Evolutionary conservation across 2,113 vertebrate genomes (phyloP), one percentile per base, ranked within the genome.

Genomic region (Oryzias melastigma): DNA sequence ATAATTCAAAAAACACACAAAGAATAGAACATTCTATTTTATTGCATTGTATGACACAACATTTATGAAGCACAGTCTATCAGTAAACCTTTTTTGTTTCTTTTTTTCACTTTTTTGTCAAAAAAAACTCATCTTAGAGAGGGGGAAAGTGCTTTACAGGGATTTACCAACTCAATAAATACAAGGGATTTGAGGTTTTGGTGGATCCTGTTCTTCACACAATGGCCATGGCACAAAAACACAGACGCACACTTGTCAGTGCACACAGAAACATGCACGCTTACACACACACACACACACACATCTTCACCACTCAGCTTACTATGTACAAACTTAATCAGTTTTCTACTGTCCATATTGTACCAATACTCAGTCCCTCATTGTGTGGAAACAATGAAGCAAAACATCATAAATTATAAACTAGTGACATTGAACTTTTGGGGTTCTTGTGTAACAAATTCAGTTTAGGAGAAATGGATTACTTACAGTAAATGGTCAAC

Each of bases 121-220:
- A 95, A 97, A 94, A 93, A 94, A 78, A 80, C 96, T 92, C 88
- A 92, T 91, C 93, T 88, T 79, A 83, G 74, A 88, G 73, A 66
- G 71, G 88, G 90, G 88, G 87, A 97, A 98, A 99, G 96, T 98
- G 96, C 96, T 98, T 96, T 95, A 95, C 95, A 94, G 93, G 90
- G 88, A 90, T 91, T 92, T 88, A 91, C 90, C 89, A 89, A 94
- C 94, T 95, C 93, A 98, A 99, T 99, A 99, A 99, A 98, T 98
- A 97, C 92, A 92, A 91, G 81, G 87, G 90, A 78, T 80, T 87
- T 86, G 85, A 92, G 90, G 94, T 94, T 91, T 92, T 84, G 85
- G 92, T 90, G 91, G 88, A 92, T 92, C 81, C 61, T 90, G 87
- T 90, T 93, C 91, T 88, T 88, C 89, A 91, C 87, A 91, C 88